These are phyloP conservation scores for Panorpa germanica DNA, from an alignment of 2,888 invertebrate species.

Conservation along the genomic window DNA sequence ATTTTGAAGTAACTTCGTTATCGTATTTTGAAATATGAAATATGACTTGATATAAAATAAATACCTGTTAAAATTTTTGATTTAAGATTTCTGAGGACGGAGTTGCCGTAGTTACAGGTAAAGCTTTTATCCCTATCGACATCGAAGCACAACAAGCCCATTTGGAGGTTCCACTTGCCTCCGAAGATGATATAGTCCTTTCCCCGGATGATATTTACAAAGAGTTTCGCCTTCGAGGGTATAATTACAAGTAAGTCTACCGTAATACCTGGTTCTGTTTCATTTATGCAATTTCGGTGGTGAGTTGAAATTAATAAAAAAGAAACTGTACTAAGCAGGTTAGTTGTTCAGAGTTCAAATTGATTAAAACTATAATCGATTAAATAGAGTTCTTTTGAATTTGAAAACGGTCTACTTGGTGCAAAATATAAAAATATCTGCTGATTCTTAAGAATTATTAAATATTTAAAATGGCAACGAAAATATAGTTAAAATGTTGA, in stretches of 20 bases:
- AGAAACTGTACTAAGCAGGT: too few species aligned
- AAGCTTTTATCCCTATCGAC: conserved; percentile 32
- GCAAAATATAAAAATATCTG: too few species aligned
- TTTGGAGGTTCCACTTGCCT: conserved; percentile 13
- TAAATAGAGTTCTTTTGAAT: too few species aligned
- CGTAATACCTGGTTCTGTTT: too few species aligned
- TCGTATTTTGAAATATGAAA: conserved; percentile 3
- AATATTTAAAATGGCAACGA: too few species aligned
- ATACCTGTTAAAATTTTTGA: conserved; percentile 11
- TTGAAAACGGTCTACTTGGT: too few species aligned
- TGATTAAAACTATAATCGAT: too few species aligned
- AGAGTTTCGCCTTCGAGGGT: conserved; percentile 49
- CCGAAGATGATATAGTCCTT: conserved; percentile 15
- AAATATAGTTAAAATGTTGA: too few species aligned
- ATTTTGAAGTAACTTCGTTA: conserved; percentile 38
- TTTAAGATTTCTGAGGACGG: conserved; percentile 44
- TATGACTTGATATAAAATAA: conserved; percentile 6
- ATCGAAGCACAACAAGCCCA: conserved; percentile 18
- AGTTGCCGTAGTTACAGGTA: conserved; percentile 48
- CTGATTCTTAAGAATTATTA: too few species aligned
- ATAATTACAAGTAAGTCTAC: conserved; percentile 42
- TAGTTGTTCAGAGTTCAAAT: too few species aligned
- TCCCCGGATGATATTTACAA: conserved; percentile 44
- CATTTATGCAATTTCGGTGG: too few species aligned
- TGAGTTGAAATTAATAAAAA: too few species aligned